Conservation (phyloP, 1,140 invertebrate species). For the Sycophila sp. region DNA sequence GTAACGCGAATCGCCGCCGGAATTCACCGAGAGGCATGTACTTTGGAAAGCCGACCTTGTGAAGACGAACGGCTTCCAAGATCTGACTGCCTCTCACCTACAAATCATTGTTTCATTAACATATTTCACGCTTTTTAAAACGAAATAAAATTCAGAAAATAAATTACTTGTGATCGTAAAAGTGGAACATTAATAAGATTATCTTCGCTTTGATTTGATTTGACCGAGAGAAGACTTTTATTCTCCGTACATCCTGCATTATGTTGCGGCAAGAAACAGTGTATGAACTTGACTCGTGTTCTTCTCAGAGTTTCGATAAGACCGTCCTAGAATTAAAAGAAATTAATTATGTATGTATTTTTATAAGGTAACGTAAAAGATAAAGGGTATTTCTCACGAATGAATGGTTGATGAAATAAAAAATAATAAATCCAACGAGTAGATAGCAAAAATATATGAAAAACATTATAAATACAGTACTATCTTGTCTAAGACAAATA, state of each 20-base stretch:
- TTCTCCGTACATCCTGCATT: conserved; percentile 72
- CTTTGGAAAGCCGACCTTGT: conserved; percentile 94
- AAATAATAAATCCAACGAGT: conserved; percentile 16
- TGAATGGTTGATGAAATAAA: background rate
- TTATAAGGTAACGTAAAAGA: too few species aligned
- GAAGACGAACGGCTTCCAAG: conserved; percentile 85
- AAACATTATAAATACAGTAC: conserved; percentile 8
- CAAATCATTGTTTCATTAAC: conserved; percentile 38
- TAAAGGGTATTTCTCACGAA: background rate
- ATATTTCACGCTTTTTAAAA: conserved; percentile 28
- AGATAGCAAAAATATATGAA: conserved; percentile 7
- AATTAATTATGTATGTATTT: background rate
- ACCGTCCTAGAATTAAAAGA: conserved; percentile 74
- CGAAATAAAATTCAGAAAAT: background rate
- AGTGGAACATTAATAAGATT: conserved; percentile 88
- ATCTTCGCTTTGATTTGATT: conserved; percentile 67
- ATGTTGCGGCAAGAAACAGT: conserved; percentile 87
- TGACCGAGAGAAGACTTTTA: conserved; percentile 63
- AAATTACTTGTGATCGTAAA: conserved; percentile 81
- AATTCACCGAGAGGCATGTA: conserved; percentile 90
- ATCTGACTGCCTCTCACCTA: conserved; percentile 91
- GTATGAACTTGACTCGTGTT: conserved; percentile 85
- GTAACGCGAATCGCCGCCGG: conserved; percentile 80
- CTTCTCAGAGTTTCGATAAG: conserved; percentile 87
- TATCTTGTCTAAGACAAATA: background rate